Evolutionary conservation across 2,113 vertebrate genomes (phyloP).

Genomic region (Hirundichthys speculiger): DNA sequence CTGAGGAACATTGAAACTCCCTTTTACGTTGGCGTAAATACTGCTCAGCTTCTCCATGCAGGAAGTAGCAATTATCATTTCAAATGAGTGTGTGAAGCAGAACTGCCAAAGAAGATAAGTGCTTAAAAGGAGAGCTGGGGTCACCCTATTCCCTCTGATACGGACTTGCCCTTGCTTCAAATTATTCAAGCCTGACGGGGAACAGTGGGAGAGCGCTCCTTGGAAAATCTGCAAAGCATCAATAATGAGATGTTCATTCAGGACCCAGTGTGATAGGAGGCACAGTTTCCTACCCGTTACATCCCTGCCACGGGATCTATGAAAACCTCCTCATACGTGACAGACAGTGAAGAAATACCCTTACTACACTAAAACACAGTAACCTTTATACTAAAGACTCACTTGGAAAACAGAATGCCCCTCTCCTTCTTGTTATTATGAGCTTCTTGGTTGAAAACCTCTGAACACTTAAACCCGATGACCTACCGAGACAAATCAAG

Average conservation of each 20-base stretch:
- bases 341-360: slow-evolving; percentile 23
- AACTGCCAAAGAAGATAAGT: slow-evolving; percentile 73
- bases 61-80: slow-evolving; percentile 71
- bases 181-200: slow-evolving; percentile 62
- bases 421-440: slow-evolving; percentile 45
- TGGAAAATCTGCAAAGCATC: slow-evolving; percentile 51
- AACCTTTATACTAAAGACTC: slow-evolving; percentile 11
- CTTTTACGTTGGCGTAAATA: slow-evolving; percentile 54
- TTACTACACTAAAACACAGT: slow-evolving; percentile 14
- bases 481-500: slow-evolving; percentile 36
- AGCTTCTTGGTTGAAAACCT: slow-evolving; percentile 24
- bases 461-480: slow-evolving; percentile 28
- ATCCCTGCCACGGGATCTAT: slow-evolving; percentile 28
- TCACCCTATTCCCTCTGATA: slow-evolving; percentile 73
- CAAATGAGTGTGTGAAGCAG: slow-evolving; percentile 67
- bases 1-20: slow-evolving; percentile 47
- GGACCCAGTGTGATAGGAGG: slow-evolving; percentile 26
- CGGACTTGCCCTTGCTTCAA: slow-evolving; percentile 57
- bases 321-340: slow-evolving; percentile 4
- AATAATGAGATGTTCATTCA: slow-evolving; percentile 58
- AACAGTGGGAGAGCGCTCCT: slow-evolving; percentile 58
- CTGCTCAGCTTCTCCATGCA: slow-evolving; percentile 40
- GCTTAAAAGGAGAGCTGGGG: slow-evolving; percentile 62
- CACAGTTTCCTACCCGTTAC: neutral
- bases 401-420: slow-evolving; percentile 38